Base-by-base conservation (phyloP, 2,113 vertebrate genomes). In the Alligator sinensis region DNA sequence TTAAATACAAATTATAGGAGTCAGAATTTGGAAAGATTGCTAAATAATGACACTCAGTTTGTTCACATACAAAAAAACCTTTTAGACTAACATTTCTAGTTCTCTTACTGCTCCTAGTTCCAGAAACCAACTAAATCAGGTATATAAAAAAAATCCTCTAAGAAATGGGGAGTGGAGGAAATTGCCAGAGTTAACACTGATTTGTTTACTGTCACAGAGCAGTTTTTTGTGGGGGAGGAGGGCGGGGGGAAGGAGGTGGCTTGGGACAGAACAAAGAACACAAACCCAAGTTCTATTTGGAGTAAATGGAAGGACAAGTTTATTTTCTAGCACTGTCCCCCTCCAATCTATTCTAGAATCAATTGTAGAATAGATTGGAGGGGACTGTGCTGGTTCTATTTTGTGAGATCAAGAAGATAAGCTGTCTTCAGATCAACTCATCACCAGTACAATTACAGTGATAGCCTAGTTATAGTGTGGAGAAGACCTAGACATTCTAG, bases 1-100 rank as follows among this genome's bases (percentile, higher is more conserved):
- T 99, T 96, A 96, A 97, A 96, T 54, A 96, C 9, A 93, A 94
- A 96, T 87, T n/a, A 86, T 82, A 94, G 88, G 88, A 57, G 59
- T 58, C 21, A 86, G 66, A 15, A 6, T 57, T 89, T 57, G 91
- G 62, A 66, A 92, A 82, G 24, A 24, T 30, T 61, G 91, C 25
- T 63, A 21, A 82, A 60, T 2, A 63, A 17, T 15, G 68, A 34
- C 80, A 84, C 11, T 1, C 59, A 72, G 4, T 21, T 55, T 2
- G 3, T 28, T 85, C 75, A 57, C 47, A n/a, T 58, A 8, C n/a
- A 78, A 77, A 16, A 77, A 24, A 77, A 47, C 55, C 15, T 54
- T 77, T 90, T 82, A 25, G 28, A 78, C 18, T 13, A 86, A 57
- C 24, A 70, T 38, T 91, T 54, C 55, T 83, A 84, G 25, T n/a